Evolutionary conservation across 2,888 invertebrate genomes (phyloP).

Genomic region (Lordiphosa fenestrarum): DNA sequence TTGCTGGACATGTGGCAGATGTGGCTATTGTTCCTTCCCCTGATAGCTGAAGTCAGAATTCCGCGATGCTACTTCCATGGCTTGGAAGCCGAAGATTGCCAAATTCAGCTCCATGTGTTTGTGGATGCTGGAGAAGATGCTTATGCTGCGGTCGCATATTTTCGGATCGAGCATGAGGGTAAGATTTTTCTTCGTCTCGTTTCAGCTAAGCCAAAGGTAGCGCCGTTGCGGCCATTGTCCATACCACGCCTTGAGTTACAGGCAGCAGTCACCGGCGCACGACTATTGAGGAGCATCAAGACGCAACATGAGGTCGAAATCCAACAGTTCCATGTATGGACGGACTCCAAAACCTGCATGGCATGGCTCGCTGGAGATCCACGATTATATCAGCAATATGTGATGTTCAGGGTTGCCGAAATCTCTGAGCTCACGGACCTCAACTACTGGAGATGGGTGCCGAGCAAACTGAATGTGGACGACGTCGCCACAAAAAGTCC

Average conservation of each 20-base stretch:
- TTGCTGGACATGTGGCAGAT: neutral
- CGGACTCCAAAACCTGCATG: slow-evolving; percentile 14
- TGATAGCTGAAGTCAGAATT: neutral
- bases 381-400: slow-evolving; percentile 42
- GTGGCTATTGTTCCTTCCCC: slow-evolving; percentile 1
- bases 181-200: slow-evolving; percentile 8
- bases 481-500: slow-evolving; percentile 30
- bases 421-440: slow-evolving; percentile 11
- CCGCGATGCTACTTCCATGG: slow-evolving; percentile 1
- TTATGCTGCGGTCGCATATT: slow-evolving; percentile 1
- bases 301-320: slow-evolving; percentile 4
- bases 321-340: slow-evolving; percentile 8
- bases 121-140: slow-evolving; percentile 2
- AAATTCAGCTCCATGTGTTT: too few relatives aligned
- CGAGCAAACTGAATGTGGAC: slow-evolving; percentile 20
- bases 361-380: slow-evolving; percentile 8
- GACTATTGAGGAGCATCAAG: neutral
- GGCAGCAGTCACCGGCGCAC: neutral
- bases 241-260: slow-evolving; percentile 11
- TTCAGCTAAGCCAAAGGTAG: slow-evolving; percentile 18
- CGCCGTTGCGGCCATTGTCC: slow-evolving; percentile 8
- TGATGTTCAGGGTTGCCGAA: slow-evolving; percentile 36
- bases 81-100: neutral
- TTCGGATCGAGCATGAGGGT: slow-evolving; percentile 10
- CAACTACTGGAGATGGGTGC: slow-evolving; percentile 26